Evolutionary conservation across 2,797 vertebrate species (phyloP), one percentile per base, ranked within the genome.

Genomic region (Xiphorhynchus erythropygius): DNA sequence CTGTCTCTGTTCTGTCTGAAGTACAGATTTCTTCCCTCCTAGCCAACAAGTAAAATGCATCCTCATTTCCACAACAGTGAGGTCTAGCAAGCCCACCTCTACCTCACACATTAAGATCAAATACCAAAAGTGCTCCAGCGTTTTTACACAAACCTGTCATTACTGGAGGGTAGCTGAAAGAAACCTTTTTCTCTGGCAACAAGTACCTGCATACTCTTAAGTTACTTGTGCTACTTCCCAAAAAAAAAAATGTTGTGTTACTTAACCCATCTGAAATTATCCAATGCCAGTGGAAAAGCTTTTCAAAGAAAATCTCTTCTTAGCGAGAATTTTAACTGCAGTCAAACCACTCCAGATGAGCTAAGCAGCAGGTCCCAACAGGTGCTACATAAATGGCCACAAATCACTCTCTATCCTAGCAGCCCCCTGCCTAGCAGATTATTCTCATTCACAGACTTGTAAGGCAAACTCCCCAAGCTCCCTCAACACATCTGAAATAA

Each of bases 331-430:
- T 90, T 92, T 80, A 41, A 67, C 49, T 76, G 71, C 83, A 93
- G 78, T 79, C 78, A 87, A 86, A 90, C 52, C 5, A 5, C 63
- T 93, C 88, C 71, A 89, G 90, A 94, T 90, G 82, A 95, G 71
- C 91, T 80, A 90, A 87, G 83, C 90, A 95, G 87, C 69, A 93
- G 84, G 64, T 83, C 70, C 71, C 5, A 4, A 85, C 73, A 96
- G 90, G 75, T 89, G 89, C 85, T 90, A 90, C 11, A 3, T 73
- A 94, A 94, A 92, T 70, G 78, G 64, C 73, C 81, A 94, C 76
- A 96, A 94, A 96, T 93, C 94, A 94, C 47, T 89, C 71, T 53
- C 60, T 60, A 85, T 75, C 87, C 59, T 57, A 82, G 35, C 67
- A 90, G 85, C 14, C 42, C 68, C 89, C 87, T 64, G 56, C 84